Conservation (phyloP, 2,113 vertebrate genomes). For the Lophotis ruficrista region DNA sequence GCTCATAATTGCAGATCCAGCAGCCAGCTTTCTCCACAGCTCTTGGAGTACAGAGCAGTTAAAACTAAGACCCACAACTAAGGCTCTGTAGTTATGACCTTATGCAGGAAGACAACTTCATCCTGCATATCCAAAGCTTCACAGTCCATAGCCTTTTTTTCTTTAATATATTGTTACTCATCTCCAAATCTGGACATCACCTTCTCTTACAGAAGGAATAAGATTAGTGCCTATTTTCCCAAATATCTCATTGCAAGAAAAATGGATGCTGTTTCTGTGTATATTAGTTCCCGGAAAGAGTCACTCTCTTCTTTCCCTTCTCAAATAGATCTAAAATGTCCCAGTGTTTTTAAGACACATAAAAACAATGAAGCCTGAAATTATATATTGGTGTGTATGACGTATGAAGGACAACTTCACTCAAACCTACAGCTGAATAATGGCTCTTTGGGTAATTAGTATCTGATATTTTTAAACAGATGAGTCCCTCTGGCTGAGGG, state of each 20-base stretch:
- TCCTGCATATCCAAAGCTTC: not conserved
- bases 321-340: not conserved
- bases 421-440: slow-evolving; percentile 59
- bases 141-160: not conserved
- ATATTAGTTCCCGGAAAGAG: not conserved
- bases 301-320: not conserved
- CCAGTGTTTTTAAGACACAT: not conserved
- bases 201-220: not conserved
- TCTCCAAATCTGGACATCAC: not conserved
- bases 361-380: slow-evolving; percentile 59
- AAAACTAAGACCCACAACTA: not conserved
- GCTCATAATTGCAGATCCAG: fast-evolving
- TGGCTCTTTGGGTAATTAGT: slow-evolving; percentile 70
- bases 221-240: fast-evolving
- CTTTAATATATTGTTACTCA: not conserved
- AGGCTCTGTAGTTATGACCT: not conserved
- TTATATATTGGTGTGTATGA: slow-evolving; percentile 2
- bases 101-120: not conserved
- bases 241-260: not conserved
- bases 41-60: too few species aligned
- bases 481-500: slow-evolving; percentile 69
- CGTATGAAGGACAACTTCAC: slow-evolving; percentile 38
- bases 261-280: fast-evolving
- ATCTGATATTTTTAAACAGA: slow-evolving; percentile 75
- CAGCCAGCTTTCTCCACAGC: not conserved